Conservation (phyloP, 2,113 vertebrate genomes). For the Oenanthe melanoleuca region DNA sequence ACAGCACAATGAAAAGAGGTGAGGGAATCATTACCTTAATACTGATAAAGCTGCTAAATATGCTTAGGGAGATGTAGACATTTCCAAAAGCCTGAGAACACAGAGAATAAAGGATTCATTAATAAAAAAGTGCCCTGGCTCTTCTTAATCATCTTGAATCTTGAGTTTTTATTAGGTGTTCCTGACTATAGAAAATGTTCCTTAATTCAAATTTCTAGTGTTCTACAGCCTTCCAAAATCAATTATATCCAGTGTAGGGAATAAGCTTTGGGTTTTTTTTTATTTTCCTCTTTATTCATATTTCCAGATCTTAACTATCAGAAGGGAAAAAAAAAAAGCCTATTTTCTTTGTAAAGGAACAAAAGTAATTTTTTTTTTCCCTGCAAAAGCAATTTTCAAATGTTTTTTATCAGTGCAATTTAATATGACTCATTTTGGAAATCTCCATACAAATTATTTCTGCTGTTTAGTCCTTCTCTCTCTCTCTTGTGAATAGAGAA, state of each 20-base stretch:
- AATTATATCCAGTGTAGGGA: not conserved
- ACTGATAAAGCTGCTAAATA: conserved; percentile 43
- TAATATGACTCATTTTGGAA: not conserved
- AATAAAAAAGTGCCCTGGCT: not conserved
- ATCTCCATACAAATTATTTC: not conserved
- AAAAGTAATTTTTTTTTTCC: not conserved
- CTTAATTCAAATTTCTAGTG: not conserved
- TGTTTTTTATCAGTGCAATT: not conserved
- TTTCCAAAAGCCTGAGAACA: conserved; percentile 26
- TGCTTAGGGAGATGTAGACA: conserved; percentile 27
- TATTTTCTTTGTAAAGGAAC: not conserved
- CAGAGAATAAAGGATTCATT: conserved; percentile 7
- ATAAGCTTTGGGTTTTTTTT: not conserved
- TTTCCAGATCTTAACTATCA: not conserved
- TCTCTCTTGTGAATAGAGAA: not conserved
- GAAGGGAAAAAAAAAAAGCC: not conserved
- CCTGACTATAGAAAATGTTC: not conserved
- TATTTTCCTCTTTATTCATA: not conserved
- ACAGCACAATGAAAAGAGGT: not conserved
- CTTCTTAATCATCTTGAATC: conserved; percentile 21
- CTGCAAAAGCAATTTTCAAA: not conserved
- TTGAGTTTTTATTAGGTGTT: conserved; percentile 16
- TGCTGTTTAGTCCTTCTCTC: not conserved
- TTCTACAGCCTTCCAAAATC: not conserved
- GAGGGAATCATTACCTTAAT: conserved; percentile 35